A percentile compares a stretch with the other conserved stretches of the same genome.
Evolutionary conservation across 2,113 vertebrate genomes (phyloP).

Genomic region (Astur gentilis): DNA sequence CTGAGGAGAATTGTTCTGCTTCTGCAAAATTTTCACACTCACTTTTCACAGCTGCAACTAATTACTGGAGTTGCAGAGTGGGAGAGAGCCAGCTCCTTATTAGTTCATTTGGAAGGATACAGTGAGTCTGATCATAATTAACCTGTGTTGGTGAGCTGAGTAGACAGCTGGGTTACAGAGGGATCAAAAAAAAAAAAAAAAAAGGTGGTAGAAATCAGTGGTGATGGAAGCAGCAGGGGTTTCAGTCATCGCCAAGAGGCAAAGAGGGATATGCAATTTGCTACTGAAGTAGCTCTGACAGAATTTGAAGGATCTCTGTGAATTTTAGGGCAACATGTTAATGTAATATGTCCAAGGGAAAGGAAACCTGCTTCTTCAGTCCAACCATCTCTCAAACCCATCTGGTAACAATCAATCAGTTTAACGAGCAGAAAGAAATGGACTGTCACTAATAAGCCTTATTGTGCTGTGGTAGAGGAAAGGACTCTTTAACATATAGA

Average conservation of each 20-base stretch:
- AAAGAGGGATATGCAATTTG: not conserved
- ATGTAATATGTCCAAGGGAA: not conserved
- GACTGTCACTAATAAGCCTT: not conserved
- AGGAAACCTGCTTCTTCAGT: not conserved
- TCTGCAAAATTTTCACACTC: not conserved
- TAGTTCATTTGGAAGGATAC: not conserved
- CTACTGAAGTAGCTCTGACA: not conserved
- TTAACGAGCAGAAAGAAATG: constrained; percentile 18
- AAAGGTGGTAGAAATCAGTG: not conserved
- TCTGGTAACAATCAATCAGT: constrained; percentile 16
- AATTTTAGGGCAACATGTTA: not conserved
- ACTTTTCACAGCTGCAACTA: not conserved
- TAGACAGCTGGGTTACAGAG: not conserved
- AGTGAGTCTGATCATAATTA: not conserved
- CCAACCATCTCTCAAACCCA: not conserved
- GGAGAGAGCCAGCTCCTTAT: not conserved
- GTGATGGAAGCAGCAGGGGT: not conserved
- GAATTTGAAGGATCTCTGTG: not conserved
- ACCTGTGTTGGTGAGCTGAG: not conserved
- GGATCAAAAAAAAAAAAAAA: not conserved
- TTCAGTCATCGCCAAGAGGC: not conserved
- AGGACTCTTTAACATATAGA: not conserved
- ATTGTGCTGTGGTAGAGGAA: not conserved
- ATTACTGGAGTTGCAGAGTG: not conserved
- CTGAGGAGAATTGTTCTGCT: not conserved